Evolutionary conservation across 2,797 vertebrate genomes (phyloP), one percentile per base, ranked within the genome.

Genomic region (Aeoliscus strigatus): DNA sequence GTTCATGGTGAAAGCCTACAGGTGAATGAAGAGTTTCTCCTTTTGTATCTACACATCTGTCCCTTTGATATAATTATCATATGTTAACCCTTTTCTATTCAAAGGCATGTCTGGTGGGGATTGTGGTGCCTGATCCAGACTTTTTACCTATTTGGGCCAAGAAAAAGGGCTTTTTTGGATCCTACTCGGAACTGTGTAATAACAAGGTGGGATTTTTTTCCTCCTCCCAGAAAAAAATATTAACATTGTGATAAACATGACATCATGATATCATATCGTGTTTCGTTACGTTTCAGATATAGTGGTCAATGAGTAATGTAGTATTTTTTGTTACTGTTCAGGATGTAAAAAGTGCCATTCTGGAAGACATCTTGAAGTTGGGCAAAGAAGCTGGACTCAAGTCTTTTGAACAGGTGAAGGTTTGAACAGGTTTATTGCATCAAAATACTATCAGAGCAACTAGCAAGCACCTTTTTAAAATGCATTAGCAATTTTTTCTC

Each of bases 1-100:
- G 90, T 99, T 37, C 85, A 99, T 2, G 96, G 96, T 13, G 95
- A 99, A 25, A 97, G 94, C 48, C 84, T 99, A 74, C 92, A 98
- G 93, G 96, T 94, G 27, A 15, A 9, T 13, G 4, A 14, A 21
- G 11, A 21, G 18, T 21, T 21, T 6, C 18, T 21, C 18, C n/a
- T 33, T 9, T 31, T 14, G 1, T 25, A 35, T 27, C 5, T 14
- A 23, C 12, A 10, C 4, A 4, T 24, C 18, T 28, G 15, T 1
- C 17, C 2, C 11, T 12, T 29, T 16, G 2, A 26, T 26, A 6
- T 3, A 42, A 2, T 14, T 42, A 1, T 17, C 31, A 23, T 34
- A 9, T 11, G 1, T 57, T 13, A 21, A 21, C 6, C 18, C 6
- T 39, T 47, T 38, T 32, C 2, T 41, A 21, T 66, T 33, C 44